Base-by-base conservation (phyloP, 2,113 vertebrate species). In the Lepus europaeus region DNA sequence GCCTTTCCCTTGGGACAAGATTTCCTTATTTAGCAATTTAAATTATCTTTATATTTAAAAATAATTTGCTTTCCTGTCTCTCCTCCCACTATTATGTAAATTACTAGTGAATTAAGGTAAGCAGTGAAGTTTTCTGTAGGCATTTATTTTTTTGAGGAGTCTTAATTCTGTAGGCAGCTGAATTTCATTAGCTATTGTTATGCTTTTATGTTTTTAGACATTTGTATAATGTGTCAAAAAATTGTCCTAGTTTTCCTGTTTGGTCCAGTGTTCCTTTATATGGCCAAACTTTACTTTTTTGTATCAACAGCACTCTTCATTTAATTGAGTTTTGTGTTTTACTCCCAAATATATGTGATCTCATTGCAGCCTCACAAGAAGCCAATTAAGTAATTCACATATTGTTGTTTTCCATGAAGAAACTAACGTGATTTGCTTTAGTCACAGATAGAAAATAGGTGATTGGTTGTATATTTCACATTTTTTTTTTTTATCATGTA, bases 261-360 rank as follows among this genome's bases (percentile, higher is more conserved):
- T 64, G 29, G 6, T 93, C 31, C 36, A 88, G 5, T 61, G 59
- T 89, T 96, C 25, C 17, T 59, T 49, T 87, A 27, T 70, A 13
- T 51, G 53, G 4, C 39, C 36, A 74, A 33, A 56, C 20, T 74
- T 72, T 20, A 61, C 63, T 76, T 86, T 91, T 45, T 39, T 74
- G 2, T 73, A 29, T 63, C 78, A 56, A 61, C 6, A 64, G 25
- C 13, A 59, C 3, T 94, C 11, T 84, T 93, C 10, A 25, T 86
- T 79, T 77, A 89, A 79, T 89, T 85, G 82, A 61, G 31, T 95
- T 95, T 93, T 6, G 7, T 88, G 11, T 85, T 77, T 94, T 80
- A 19, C 25, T 85, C 91, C 84, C 31, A 74, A 27, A 16, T 73
- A 0, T 25, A 20, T 84, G 5, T 77, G 27, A 27, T 79, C 27